Conservation (phyloP, 2,888 invertebrate species). For the Dasypolia templi region DNA sequence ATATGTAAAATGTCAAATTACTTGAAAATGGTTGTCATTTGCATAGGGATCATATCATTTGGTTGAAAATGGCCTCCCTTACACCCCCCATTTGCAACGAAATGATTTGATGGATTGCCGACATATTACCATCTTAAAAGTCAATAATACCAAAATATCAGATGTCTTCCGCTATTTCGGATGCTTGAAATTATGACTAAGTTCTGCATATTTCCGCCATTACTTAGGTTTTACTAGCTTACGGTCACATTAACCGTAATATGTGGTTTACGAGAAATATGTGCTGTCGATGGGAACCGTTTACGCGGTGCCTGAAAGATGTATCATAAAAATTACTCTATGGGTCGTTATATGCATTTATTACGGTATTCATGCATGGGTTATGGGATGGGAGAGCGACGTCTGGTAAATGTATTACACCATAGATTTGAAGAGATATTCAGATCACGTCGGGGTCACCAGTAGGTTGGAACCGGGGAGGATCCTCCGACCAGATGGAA, state of each 20-base stretch:
- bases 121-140: too few relatives aligned
- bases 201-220: conserved; percentile 78
- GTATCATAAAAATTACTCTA: conserved; percentile 79
- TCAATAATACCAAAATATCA: too few relatives aligned
- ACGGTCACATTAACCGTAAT: conserved; percentile 79
- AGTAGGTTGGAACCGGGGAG: too few relatives aligned
- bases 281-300: conserved; percentile 68
- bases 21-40: too few relatives aligned
- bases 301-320: conserved; percentile 70
- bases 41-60: too few relatives aligned
- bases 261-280: conserved; percentile 81
- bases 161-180: conserved; percentile 56
- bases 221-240: conserved; percentile 78
- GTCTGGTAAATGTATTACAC: conserved; percentile 31
- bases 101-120: too few relatives aligned
- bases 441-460: too few relatives aligned
- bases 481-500: too few relatives aligned
- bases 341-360: conserved; percentile 47
- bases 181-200: conserved; percentile 68
- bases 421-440: too few relatives aligned
- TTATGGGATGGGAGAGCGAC: neutral
- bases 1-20: too few relatives aligned
- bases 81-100: too few relatives aligned
- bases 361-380: conserved; percentile 28
- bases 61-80: too few relatives aligned